Evolutionary conservation across 2,888 invertebrate genomes (phyloP).

Genomic region (Altica lythri): DNA sequence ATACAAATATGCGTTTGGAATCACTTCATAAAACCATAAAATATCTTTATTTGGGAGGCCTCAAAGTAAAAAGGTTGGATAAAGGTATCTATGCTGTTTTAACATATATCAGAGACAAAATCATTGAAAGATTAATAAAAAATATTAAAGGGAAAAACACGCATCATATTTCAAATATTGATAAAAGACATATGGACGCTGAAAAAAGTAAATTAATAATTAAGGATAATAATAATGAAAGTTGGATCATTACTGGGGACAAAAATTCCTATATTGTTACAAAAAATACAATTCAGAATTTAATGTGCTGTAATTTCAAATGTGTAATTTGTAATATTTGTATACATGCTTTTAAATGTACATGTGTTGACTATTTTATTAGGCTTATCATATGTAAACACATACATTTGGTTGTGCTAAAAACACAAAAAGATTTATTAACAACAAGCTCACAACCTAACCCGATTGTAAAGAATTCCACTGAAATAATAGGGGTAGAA

Average conservation of each 20-base stretch:
- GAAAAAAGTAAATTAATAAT: neutral
- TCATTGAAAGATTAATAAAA: neutral
- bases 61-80: too few species aligned
- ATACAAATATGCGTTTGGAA: neutral
- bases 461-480: too few species aligned
- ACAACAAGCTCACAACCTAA: too few species aligned
- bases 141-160: neutral
- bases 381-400: too few species aligned
- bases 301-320: neutral
- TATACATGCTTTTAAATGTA: neutral
- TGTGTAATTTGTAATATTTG: neutral
- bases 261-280: too few species aligned
- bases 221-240: neutral
- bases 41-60: neutral
- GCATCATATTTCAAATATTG: neutral
- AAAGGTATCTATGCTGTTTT: neutral
- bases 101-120: neutral
- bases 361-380: too few species aligned
- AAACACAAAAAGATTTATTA: too few species aligned
- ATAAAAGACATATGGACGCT: neutral
- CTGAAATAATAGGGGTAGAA: too few species aligned
- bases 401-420: too few species aligned
- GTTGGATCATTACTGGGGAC: neutral
- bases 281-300: too few species aligned
- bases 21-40: neutral